Conservation (phyloP, 1,140 invertebrate genomes). For the Sycophaga agraensis region DNA sequence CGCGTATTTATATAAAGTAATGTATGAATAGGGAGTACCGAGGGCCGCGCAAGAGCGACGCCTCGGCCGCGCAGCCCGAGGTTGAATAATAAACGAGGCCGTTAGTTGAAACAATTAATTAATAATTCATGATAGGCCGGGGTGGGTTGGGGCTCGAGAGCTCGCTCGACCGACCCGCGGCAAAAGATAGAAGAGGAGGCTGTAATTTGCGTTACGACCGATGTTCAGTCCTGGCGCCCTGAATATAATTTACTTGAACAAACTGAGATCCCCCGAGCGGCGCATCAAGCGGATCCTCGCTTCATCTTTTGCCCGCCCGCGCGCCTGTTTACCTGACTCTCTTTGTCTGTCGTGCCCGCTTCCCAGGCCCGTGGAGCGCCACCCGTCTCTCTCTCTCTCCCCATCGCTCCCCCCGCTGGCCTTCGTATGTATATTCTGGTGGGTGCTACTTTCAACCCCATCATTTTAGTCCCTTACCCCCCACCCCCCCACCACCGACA, state of each 20-base stretch:
- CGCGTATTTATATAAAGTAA: no score
- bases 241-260: constrained; percentile 59
- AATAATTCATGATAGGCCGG: constrained; percentile 60
- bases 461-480: constrained; percentile 23
- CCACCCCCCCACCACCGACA: constrained; percentile 10
- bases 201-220: constrained; percentile 55
- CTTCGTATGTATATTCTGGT: not conserved
- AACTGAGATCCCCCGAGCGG: constrained; percentile 51
- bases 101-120: constrained; percentile 61
- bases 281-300: no score
- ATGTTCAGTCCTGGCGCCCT: constrained; percentile 47
- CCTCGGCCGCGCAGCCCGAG: constrained; percentile 10
- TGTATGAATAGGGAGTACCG: no score
- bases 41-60: not conserved
- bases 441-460: constrained; percentile 35
- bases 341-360: constrained; percentile 10
- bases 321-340: constrained; percentile 25
- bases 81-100: constrained; percentile 57
- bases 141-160: constrained; percentile 35
- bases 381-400: not conserved
- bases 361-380: not conserved
- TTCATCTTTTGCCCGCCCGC: constrained; percentile 2
- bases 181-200: no score
- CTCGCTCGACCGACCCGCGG: constrained; percentile 39
- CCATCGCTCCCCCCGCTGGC: not conserved